Base-by-base conservation (phyloP, 2,888 invertebrate species). In the Reticulitermes lucifugus region DNA sequence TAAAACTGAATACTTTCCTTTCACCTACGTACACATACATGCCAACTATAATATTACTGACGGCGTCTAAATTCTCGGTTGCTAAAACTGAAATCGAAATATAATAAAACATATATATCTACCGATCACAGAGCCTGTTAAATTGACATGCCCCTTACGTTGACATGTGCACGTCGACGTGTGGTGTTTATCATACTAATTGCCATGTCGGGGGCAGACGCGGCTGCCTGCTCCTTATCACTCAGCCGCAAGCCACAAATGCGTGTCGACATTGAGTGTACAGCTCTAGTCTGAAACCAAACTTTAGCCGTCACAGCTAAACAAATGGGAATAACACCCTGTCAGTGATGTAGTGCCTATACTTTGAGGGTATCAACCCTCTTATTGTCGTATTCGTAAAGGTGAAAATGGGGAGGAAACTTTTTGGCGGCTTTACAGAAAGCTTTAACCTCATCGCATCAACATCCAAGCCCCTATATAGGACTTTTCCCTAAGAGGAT, bases 341-440 rank as follows among this genome's bases (percentile, higher is more conserved):
- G 25, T 65, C 25, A 65, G 65, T 65, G 65, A 65, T n/a, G 65
- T 65, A n/a, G n/a, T 60, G 60, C 18, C 14, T 60, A 60, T 60
- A 60, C 22, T 60, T 6, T 65, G 65, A 65, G 65, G 65, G 65
- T 25, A 6, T 65, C n/a, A 65, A 65, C 65, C 25, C 65, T 25
- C 65, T 65, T 65, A n/a, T 25, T 65, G 12, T 65, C 65, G n/a
- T 65, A 65, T 25, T 65, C 25, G n/a, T 65, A n/a, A 65, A 65
- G 25, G 65, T 65, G 60, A 60, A 65, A 65, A 65, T 25, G 6
- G 65, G 65, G 25, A 65, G 65, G 65, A 6, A n/a, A 65, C 65
- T 65, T 65, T 65, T 65, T 65, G 25, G 65, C 25, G 65, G 65
- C 65, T 65, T 65, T 65, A 65, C 65, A 65, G n/a, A 65, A 65